phyloP scores from a whole-genome alignment of 2,113 vertebrate species.

The Tympanuchus pallidicinctus region DNA sequence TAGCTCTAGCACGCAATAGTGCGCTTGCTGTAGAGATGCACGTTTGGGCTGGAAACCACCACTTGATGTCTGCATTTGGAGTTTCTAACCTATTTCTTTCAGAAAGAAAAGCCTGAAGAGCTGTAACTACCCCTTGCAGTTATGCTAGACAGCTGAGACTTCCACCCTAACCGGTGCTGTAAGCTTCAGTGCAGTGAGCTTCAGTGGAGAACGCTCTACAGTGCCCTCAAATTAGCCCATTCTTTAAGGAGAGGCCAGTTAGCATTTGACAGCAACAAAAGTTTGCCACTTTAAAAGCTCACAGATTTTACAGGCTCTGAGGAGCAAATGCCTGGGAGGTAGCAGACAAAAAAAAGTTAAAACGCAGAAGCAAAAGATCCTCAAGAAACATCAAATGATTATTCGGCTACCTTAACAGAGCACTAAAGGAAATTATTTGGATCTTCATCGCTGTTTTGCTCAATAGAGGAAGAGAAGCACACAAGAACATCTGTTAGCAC shows the following conservation, averaged over 20 bases:
- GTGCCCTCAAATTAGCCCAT: neutral
- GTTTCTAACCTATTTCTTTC: slow-evolving; percentile 67
- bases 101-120: slow-evolving; percentile 63
- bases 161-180: slow-evolving; percentile 12
- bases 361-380: neutral
- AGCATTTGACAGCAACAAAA: neutral
- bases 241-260: neutral
- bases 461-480: neutral
- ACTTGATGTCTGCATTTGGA: slow-evolving; percentile 75
- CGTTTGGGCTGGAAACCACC: slow-evolving; percentile 74
- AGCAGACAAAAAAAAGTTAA: neutral
- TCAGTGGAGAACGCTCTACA: neutral
- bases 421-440: slow-evolving; percentile 31
- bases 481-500: slow-evolving; percentile 38
- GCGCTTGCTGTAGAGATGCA: slow-evolving; percentile 69
- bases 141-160: slow-evolving; percentile 16
- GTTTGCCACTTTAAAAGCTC: slow-evolving; percentile 43
- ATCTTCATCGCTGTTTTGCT: slow-evolving; percentile 12
- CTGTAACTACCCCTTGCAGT: slow-evolving; percentile 46
- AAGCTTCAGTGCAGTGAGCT: slow-evolving; percentile 22
- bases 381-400: neutral
- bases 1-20: slow-evolving; percentile 55
- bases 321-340: neutral
- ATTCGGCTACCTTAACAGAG: neutral
- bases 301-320: slow-evolving; percentile 21